Conservation (phyloP, 2,113 vertebrate species). For the Aspidoscelis tigris region DNA sequence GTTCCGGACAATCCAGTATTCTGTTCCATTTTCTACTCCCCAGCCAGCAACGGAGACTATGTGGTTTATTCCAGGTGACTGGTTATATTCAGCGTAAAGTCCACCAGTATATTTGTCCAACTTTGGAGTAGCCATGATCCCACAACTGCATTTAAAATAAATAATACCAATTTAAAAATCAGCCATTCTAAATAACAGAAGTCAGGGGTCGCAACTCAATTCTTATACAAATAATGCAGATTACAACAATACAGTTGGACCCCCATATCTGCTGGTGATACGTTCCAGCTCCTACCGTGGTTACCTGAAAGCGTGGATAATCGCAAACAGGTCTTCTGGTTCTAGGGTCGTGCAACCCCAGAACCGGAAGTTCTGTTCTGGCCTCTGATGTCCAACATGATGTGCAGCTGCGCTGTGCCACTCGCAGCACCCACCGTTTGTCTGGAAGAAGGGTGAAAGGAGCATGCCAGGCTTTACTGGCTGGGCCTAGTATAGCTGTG, state of each 20-base stretch:
- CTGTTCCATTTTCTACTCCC: slow-evolving; percentile 82
- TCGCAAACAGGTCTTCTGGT: no score
- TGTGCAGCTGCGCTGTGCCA: no score
- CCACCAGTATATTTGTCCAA: slow-evolving; percentile 90
- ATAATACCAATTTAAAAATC: background rate
- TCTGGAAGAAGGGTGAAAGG: no score
- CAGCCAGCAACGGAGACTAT: slow-evolving; percentile 93
- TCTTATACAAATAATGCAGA: background rate
- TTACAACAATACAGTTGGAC: background rate
- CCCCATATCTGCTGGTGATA: no score
- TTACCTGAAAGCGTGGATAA: no score
- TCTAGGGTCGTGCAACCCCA: no score
- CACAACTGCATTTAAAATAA: slow-evolving; percentile 81
- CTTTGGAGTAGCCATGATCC: slow-evolving; percentile 92
- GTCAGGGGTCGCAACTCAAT: background rate
- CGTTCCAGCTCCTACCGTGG: no score
- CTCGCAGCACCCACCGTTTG: no score
- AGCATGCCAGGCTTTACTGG: no score
- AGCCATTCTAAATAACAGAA: background rate
- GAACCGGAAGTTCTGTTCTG: no score
- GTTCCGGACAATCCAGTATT: slow-evolving; percentile 96
- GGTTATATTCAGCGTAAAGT: slow-evolving; percentile 83
- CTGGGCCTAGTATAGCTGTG: no score
- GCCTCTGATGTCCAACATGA: no score
- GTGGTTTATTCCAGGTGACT: slow-evolving; percentile 81